Evolutionary conservation across 2,113 vertebrate genomes (phyloP).

Genomic region (Epinephelus fuscoguttatus): DNA sequence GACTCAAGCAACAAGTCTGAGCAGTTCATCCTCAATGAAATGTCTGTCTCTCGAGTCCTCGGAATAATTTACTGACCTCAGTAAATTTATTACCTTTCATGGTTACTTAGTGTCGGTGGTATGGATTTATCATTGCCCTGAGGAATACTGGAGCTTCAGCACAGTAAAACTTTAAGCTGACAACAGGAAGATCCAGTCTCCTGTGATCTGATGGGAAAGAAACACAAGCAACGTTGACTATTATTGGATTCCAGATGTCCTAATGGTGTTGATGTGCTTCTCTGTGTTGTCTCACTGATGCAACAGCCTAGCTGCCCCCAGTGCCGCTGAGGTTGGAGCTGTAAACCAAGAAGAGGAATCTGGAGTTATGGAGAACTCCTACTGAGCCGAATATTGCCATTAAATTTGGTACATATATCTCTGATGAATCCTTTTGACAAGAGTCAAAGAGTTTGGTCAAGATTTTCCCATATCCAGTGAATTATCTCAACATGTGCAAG

Average conservation of each 20-base stretch:
- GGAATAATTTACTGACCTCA: slow-evolving; percentile 12
- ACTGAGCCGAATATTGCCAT: not conserved
- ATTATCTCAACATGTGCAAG: not conserved
- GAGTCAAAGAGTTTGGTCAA: too few relatives aligned
- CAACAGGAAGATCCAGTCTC: slow-evolving; percentile 23
- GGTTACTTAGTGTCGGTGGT: slow-evolving; percentile 7
- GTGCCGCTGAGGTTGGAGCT: not conserved
- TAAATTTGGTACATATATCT: not conserved
- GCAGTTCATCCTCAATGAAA: slow-evolving; percentile 36
- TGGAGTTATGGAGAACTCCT: not conserved
- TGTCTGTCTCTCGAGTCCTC: slow-evolving; percentile 20
- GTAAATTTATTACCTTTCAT: slow-evolving; percentile 19
- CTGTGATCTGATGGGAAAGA: not conserved
- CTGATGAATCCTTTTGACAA: not conserved
- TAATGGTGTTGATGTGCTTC: not conserved
- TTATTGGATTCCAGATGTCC: slow-evolving; percentile 28
- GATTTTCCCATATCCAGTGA: not conserved
- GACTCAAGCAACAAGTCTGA: not conserved
- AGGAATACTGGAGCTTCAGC: slow-evolving; percentile 26
- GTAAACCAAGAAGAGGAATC: not conserved
- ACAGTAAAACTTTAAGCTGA: slow-evolving; percentile 8
- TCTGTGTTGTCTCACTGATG: not conserved
- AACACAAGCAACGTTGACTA: slow-evolving; percentile 1
- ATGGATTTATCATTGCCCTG: slow-evolving; percentile 23
- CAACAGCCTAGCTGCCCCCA: not conserved